A percentile compares a stretch with the other conserved stretches of the same genome.
Evolutionary conservation across 2,797 vertebrate genomes (phyloP).

Genomic region (Xyrichtys novacula): DNA sequence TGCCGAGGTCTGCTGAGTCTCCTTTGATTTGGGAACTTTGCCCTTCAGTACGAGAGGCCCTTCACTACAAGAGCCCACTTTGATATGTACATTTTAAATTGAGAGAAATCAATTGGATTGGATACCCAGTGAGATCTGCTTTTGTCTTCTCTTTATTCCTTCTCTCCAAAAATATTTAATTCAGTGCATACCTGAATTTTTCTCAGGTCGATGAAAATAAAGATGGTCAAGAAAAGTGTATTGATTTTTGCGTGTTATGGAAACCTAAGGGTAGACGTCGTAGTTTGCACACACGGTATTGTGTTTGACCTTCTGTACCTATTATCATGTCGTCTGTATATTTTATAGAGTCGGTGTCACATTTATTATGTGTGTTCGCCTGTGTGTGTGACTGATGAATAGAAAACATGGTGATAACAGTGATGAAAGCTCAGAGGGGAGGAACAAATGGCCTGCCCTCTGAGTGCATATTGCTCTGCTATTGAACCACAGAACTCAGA

Average conservation of each 20-base stretch:
- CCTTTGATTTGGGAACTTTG: slow-evolving; percentile 50
- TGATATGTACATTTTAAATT: slow-evolving; percentile 66
- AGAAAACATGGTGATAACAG: not conserved
- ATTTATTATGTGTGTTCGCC: not conserved
- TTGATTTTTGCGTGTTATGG: slow-evolving; percentile 5
- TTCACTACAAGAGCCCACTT: slow-evolving; percentile 50
- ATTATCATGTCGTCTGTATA: not conserved
- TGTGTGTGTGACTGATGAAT: slow-evolving; percentile 1
- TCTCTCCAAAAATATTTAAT: slow-evolving; percentile 30
- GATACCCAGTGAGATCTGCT: slow-evolving; percentile 37
- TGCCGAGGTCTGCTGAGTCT: slow-evolving; percentile 21
- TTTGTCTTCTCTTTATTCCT: slow-evolving; percentile 41
- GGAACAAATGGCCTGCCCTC: slow-evolving; percentile 11
- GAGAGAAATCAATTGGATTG: slow-evolving; percentile 57
- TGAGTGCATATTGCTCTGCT: slow-evolving; percentile 7
- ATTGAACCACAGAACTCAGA: not conserved
- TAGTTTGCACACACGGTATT: not conserved
- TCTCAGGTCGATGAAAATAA: slow-evolving; percentile 9
- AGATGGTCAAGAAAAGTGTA: not conserved
- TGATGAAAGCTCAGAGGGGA: slow-evolving; percentile 11
- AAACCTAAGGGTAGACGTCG: not conserved
- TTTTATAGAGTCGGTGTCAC: not conserved
- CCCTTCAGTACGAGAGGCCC: slow-evolving; percentile 43
- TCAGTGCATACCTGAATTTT: slow-evolving; percentile 11
- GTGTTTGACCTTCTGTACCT: slow-evolving; percentile 8